A percentile compares a stretch with the other conserved stretches of the same genome.
Conservation (phyloP, 2,113 vertebrate genomes). For the Spilogale gracilis region DNA sequence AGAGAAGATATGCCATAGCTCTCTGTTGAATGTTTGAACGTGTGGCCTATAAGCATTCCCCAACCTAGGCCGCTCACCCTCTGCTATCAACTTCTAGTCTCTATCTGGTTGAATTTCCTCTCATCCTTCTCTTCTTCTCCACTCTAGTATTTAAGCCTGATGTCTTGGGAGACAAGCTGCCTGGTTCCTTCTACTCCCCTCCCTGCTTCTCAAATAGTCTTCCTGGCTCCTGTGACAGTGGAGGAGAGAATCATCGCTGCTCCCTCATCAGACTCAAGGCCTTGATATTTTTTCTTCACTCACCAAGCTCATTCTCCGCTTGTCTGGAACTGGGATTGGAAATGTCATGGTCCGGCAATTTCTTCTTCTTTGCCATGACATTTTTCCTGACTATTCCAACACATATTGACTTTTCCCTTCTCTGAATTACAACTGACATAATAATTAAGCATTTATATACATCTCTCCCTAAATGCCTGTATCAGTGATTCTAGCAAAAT, state of each 20-base stretch:
- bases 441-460: conserved; percentile 14
- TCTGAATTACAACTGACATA: background rate
- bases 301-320: background rate
- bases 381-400: background rate
- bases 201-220: background rate
- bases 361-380: background rate
- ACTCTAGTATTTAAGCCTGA: background rate
- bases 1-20: background rate
- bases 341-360: background rate
- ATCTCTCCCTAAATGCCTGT: background rate
- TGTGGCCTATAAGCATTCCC: no score
- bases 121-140: background rate
- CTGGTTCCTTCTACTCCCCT: background rate
- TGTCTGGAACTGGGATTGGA: background rate
- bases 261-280: background rate
- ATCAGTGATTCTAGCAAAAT: background rate
- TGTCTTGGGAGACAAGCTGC: background rate
- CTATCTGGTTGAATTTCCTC: background rate
- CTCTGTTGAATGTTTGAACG: background rate
- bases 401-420: background rate
- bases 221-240: background rate
- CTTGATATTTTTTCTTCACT: no score
- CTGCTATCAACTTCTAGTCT: background rate
- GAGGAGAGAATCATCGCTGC: background rate
- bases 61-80: background rate